Evolutionary conservation across 2,113 vertebrate genomes (phyloP).

Genomic region (Pipra filicauda): DNA sequence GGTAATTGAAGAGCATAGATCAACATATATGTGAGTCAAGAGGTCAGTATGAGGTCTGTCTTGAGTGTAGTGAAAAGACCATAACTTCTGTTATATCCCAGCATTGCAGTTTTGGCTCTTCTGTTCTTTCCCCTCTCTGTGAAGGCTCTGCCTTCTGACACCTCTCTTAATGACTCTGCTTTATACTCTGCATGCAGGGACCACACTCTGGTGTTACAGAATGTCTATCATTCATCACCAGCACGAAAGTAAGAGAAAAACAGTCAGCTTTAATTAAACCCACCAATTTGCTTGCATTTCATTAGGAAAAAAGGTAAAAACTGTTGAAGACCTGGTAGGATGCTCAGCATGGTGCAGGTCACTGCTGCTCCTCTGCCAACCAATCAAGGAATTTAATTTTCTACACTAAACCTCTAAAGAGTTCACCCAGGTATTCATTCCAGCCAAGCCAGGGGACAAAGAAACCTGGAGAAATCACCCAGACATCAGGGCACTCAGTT

Average conservation of each 20-base stretch:
- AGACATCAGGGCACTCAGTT: background rate
- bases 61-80: background rate
- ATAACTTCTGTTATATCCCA: background rate
- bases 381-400: background rate
- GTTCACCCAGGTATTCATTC: background rate
- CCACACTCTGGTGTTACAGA: background rate
- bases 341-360: background rate
- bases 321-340: background rate
- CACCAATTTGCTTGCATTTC: background rate
- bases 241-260: background rate
- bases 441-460: background rate
- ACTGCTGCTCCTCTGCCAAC: background rate
- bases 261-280: background rate
- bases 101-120: background rate
- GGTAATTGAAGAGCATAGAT: background rate
- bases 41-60: background rate
- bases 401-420: background rate
- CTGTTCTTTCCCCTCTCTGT: background rate
- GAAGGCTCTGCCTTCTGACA: background rate
- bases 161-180: background rate
- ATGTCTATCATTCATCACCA: background rate
- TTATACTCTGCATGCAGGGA: background rate
- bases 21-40: background rate
- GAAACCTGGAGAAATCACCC: background rate
- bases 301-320: background rate